These are phyloP conservation scores for Neria commutata DNA, from an alignment of 2,888 invertebrate species.

Conservation along the genomic window DNA sequence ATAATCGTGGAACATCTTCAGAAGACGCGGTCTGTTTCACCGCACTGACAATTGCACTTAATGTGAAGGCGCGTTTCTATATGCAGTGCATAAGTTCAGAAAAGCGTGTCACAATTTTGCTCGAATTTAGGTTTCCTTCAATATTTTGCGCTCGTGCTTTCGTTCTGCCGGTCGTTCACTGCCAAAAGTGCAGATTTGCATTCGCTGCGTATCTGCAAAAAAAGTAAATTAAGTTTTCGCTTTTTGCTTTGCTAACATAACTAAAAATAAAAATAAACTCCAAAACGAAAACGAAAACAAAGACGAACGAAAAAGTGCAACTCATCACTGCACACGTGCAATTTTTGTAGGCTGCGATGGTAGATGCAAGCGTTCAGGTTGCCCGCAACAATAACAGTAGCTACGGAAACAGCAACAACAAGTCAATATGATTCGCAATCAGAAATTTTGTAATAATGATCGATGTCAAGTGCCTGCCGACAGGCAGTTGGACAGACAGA, in stretches of 20 bases:
- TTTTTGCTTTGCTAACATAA: no score
- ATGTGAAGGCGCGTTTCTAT: no score
- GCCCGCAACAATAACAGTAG: no score
- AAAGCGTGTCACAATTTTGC: no score
- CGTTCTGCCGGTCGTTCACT: slow-evolving; percentile 8
- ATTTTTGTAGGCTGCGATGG: background rate
- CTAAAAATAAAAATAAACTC: slow-evolving; percentile 1
- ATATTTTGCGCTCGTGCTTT: background rate
- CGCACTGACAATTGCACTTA: no score
- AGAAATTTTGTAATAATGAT: slow-evolving; percentile 23
- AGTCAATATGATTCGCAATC: no score
- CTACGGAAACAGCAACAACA: background rate
- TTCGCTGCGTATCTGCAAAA: no score
- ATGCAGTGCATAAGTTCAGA: no score
- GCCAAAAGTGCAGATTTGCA: slow-evolving; percentile 15
- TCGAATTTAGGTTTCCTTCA: background rate
- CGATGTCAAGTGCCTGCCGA: slow-evolving; percentile 22
- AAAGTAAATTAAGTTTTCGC: slow-evolving; percentile 8
- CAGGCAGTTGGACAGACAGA: background rate
- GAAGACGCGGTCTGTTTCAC: no score
- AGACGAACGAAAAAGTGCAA: slow-evolving; percentile 12
- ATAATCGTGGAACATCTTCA: no score
- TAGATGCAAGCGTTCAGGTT: slow-evolving; percentile 38
- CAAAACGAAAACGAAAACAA: no score
- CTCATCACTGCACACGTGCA: slow-evolving; percentile 14